Conservation (phyloP, 2,888 invertebrate genomes). For the Orchesella flavescens region DNA sequence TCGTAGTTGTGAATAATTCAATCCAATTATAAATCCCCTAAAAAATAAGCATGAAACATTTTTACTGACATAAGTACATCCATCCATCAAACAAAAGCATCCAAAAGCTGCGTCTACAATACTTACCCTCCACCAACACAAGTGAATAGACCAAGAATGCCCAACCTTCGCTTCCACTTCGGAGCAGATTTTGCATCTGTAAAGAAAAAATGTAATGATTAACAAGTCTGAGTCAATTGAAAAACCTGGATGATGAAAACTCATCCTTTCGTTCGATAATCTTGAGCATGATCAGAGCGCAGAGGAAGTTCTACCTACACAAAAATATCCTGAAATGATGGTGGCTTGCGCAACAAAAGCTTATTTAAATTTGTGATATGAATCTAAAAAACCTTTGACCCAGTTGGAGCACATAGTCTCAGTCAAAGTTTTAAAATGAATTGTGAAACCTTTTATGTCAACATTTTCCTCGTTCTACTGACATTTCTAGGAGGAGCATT, state of each 20-base stretch:
- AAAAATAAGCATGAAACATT: not conserved
- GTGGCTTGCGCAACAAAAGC: too few relatives aligned
- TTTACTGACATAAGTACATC: not conserved
- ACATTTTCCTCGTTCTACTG: too few relatives aligned
- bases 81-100: too few relatives aligned
- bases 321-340: too few relatives aligned
- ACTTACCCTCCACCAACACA: conserved; percentile 19
- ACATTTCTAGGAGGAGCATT: too few relatives aligned
- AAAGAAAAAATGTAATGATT: not conserved
- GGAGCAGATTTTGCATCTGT: not conserved
- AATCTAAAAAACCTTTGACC: too few relatives aligned
- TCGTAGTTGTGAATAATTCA: not conserved
- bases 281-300: not conserved
- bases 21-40: conserved; percentile 12
- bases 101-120: not conserved
- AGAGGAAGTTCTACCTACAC: too few relatives aligned
- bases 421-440: too few relatives aligned
- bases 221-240: not conserved
- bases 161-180: not conserved
- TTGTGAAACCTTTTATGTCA: too few relatives aligned
- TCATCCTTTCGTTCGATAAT: not conserved
- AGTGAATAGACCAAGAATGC: not conserved
- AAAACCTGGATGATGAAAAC: too few relatives aligned
- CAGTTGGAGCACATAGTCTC: too few relatives aligned
- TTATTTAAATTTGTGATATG: too few relatives aligned